These are phyloP conservation scores for Chlamydotis undulata DNA, from an alignment of 2,113 vertebrate species.

Conservation along the genomic window DNA sequence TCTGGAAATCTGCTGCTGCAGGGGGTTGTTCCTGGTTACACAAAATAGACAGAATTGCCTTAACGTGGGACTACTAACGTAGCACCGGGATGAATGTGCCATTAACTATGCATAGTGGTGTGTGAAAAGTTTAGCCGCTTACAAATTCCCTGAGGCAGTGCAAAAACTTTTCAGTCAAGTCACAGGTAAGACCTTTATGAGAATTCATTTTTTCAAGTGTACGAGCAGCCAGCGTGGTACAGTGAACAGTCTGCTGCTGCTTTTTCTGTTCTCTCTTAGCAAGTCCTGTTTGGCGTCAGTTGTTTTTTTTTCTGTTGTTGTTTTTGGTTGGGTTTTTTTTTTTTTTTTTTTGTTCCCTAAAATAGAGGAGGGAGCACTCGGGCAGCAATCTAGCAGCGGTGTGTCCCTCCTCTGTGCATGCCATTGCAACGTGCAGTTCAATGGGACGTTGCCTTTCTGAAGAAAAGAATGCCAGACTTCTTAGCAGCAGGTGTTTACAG, in stretches of 20 bases:
- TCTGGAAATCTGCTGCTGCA: slow-evolving; percentile 45
- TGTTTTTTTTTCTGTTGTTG: too few species aligned
- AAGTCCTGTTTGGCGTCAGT: neutral
- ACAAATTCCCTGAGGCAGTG: neutral
- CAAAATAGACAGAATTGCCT: slow-evolving; percentile 63
- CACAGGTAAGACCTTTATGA: slow-evolving; percentile 25
- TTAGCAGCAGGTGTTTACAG: neutral
- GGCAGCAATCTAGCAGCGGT: neutral
- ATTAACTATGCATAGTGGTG: slow-evolving; percentile 47
- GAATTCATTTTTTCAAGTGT: neutral
- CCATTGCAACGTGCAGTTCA: neutral
- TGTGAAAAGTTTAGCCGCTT: neutral
- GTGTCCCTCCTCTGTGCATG: neutral
- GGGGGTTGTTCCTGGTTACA: slow-evolving; percentile 8
- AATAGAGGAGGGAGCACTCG: neutral
- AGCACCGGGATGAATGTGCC: slow-evolving; percentile 51
- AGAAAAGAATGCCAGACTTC: neutral
- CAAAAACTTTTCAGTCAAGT: neutral
- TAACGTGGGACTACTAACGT: slow-evolving; percentile 55
- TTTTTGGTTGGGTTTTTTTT: neutral
- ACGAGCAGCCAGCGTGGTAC: neutral
- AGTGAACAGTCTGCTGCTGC: neutral
- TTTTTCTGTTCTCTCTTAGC: neutral
- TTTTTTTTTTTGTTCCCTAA: neutral
- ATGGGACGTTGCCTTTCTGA: neutral